Percentiles rank a stretch among this genome's conserved stretches.
Evolutionary conservation across 2,113 vertebrate genomes (phyloP).

Genomic region (Rhinopomastus cyanomelas): DNA sequence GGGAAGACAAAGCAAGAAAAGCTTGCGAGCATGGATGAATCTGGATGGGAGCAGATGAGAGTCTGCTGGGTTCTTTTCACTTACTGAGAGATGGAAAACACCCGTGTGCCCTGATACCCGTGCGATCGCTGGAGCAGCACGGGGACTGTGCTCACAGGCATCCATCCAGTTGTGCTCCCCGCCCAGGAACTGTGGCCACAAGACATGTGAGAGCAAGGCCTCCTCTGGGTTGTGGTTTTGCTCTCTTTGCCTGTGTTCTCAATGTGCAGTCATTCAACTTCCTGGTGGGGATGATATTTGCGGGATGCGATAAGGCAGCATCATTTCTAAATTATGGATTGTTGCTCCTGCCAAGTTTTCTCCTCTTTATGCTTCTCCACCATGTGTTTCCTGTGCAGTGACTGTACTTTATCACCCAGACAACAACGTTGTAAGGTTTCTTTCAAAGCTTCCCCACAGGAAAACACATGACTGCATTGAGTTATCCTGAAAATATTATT

Average conservation of each 20-base stretch:
- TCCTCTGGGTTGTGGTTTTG: not conserved
- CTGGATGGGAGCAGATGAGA: not conserved
- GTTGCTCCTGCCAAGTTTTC: slow-evolving; percentile 31
- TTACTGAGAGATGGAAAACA: not conserved
- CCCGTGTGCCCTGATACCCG: fast-evolving
- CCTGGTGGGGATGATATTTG: not conserved
- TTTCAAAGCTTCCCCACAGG: not conserved
- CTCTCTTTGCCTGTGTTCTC: not conserved
- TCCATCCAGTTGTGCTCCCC: not conserved
- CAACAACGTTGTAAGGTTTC: not conserved
- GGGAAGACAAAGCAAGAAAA: not conserved
- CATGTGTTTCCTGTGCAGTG: not conserved
- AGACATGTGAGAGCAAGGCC: not conserved
- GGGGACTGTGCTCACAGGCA: not conserved
- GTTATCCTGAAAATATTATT: slow-evolving; percentile 51
- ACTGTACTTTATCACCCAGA: slow-evolving; percentile 10
- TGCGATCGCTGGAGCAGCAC: not conserved
- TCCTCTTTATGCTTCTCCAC: not conserved
- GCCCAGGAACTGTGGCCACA: not conserved
- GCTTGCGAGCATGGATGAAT: not conserved
- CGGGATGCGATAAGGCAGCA: not conserved
- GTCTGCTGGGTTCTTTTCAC: not conserved
- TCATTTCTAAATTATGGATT: slow-evolving; percentile 12
- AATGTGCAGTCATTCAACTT: not conserved
- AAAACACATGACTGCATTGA: slow-evolving; percentile 44